Base-by-base conservation (phyloP, 2,113 vertebrate genomes). In the Coreoperca whiteheadi region DNA sequence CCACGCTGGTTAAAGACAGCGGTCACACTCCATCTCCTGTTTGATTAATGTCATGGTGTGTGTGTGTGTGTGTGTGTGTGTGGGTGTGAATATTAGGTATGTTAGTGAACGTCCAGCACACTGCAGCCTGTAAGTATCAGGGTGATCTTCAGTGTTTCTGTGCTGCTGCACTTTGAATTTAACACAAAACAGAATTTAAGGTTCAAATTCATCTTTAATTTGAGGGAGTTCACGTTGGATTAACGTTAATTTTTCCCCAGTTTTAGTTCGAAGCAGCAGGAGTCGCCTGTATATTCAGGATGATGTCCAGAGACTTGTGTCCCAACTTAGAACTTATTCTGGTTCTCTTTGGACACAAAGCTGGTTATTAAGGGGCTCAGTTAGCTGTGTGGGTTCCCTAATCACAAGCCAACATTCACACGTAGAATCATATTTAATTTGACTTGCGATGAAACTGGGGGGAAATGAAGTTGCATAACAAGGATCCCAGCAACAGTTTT, bases 11-110 rank as follows among this genome's bases (percentile, higher is more conserved):
- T 90, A 89, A 89, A 85, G 80, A 89, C 76, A 68, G 87, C 57
- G 74, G 91, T 90, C 89, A 90, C 87, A 88, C 85, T 78, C 83
- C 89, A 79, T 88, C 83, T 84, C 79, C 77, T 80, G 39, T 83
- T 80, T 92, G 91, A 92, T 90, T 90, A 88, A 91, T 90, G 89
- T 79, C 64, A 63, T 30, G 6, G 51, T 66, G 83, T 75, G 39
- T 66, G 60, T 81, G 69, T 77, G 65, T 59, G 74, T 56, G 41
- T 50, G 28, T 37, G 60, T 60, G 39, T 39, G 65, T 34, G 39
- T 63, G 37, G 37, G 34, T 54, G 61, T 23, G 39, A 41, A 41
- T 32, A 15, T 16, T 8, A 12, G 54, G n/a, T 14, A 15, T 28
- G 56, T 30, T 11, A 4, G 53, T 54, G 21, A 39, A 7, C 10